Percentiles rank a stretch among this genome's conserved stretches.
Evolutionary conservation across 2,797 vertebrate genomes (phyloP).

Genomic region (Sebastes paucispinis): DNA sequence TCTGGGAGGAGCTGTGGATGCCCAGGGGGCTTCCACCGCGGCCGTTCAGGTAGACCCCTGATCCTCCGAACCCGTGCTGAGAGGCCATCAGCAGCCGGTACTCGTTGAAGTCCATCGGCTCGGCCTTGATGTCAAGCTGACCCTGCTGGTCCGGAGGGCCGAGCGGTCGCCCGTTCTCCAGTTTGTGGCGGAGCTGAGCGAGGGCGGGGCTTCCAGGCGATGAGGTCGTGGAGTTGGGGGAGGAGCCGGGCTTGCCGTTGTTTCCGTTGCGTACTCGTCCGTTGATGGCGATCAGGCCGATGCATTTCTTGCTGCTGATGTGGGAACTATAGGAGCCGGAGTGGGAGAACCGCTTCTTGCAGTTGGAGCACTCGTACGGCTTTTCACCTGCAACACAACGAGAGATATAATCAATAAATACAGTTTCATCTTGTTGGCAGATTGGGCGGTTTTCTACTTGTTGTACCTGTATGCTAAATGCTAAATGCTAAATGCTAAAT

Average conservation of each 20-base stretch:
- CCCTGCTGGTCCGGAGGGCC: conserved; percentile 86
- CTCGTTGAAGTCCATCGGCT: conserved; percentile 94
- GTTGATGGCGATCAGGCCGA: conserved; percentile 91
- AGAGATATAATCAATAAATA: neutral
- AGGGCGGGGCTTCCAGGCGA: conserved; percentile 94
- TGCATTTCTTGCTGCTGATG: conserved; percentile 99
- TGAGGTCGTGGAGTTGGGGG: conserved; percentile 92
- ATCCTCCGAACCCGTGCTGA: conserved; percentile 87
- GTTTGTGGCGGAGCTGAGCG: conserved; percentile 92
- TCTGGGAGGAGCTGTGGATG: conserved; percentile 89
- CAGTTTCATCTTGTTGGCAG: too few species aligned
- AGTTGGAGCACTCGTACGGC: conserved; percentile 98
- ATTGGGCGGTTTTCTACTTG: neutral
- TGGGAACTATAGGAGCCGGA: conserved; percentile 99
- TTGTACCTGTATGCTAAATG: neutral
- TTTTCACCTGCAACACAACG: conserved; percentile 89
- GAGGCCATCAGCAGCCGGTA: conserved; percentile 90
- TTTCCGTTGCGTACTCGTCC: conserved; percentile 88
- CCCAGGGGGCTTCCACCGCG: conserved; percentile 88
- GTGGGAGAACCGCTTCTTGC: conserved; percentile 99
- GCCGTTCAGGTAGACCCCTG: conserved; percentile 82
- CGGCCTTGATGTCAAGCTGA: conserved; percentile 91
- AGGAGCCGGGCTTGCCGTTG: conserved; percentile 90
- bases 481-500: too few species aligned
- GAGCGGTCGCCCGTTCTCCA: conserved; percentile 92